These are phyloP conservation scores for Eupeodes corollae DNA, from an alignment of 1,140 invertebrate genomes.

Conservation along the genomic window DNA sequence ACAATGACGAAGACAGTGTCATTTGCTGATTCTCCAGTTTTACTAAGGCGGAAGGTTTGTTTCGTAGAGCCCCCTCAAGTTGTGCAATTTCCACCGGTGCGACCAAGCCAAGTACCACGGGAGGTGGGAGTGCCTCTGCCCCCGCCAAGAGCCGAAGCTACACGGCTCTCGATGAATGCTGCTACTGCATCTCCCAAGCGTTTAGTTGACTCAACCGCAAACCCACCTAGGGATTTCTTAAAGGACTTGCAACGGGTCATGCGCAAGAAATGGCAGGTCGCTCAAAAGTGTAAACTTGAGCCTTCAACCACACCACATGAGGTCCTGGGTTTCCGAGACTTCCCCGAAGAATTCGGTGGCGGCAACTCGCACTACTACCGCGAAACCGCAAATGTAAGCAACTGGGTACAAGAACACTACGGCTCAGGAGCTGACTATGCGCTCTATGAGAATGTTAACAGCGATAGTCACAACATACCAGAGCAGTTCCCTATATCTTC, in stretches of 20 bases:
- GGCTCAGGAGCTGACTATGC: constrained; percentile 39
- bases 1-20: constrained; percentile 29
- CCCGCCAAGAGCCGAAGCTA: constrained; percentile 59
- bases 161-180: constrained; percentile 35
- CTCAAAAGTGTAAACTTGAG: constrained; percentile 80
- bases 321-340: constrained; percentile 78
- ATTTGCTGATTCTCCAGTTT: constrained; percentile 34
- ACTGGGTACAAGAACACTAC: constrained; percentile 85
- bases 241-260: constrained; percentile 81
- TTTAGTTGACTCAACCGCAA: constrained; percentile 53
- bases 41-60: constrained; percentile 34
- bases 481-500: not conserved
- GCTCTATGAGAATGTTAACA: constrained; percentile 36
- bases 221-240: constrained; percentile 72
- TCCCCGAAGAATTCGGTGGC: constrained; percentile 25
- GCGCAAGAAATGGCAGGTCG: constrained; percentile 88
- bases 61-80: constrained; percentile 26
- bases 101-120: constrained; percentile 5
- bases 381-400: constrained; percentile 72
- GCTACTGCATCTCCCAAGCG: constrained; percentile 53
- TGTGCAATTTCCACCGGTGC: constrained; percentile 7
- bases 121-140: constrained; percentile 46
- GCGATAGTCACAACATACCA: constrained; percentile 15
- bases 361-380: constrained; percentile 46
- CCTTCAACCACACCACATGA: constrained; percentile 76